Base-by-base conservation (phyloP, 1,140 invertebrate genomes). In the Ylistrum balloti region DNA sequence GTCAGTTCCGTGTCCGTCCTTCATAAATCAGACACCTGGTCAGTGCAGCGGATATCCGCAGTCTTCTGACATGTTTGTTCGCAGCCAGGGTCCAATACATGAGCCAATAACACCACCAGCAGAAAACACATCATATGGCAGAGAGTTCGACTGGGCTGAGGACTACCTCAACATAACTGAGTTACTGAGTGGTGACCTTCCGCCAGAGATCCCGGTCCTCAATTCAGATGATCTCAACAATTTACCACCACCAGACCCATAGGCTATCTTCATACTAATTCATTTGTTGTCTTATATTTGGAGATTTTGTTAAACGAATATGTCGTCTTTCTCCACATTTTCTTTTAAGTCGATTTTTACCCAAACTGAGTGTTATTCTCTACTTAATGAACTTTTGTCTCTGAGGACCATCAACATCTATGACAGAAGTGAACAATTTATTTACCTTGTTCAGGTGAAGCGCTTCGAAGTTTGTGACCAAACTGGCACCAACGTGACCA, bases 291-390 rank as follows among this genome's bases (percentile, higher is more conserved):
- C 56, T 28, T 28, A 28, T 28, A 74, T 28, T 11, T 11, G 3
- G 28, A 0, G 56, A 28, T 28, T 74, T 28, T 11, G 56, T n/a
- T n/a, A 74, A 74, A 74, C 28, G 9, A 74, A 28, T 74, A 5
- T 74, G n/a, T 74, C 56, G 56, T 74, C 56, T 74, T 74, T 74
- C 56, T 74, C 56, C 56, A 74, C 56, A n/a, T 74, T 28, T 28
- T 74, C 22, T 28, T 0, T 9, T 74, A 28, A 9, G 56, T 28
- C 13, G 9, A 11, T 74, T 5, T 74, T 74, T 74, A 17, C 28
- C 13, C 5, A 74, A 74, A 74, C 56, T 74, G 28, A 28, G n/a
- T 11, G 11, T 74, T 17, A 28, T 3, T 74, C 56, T 74, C 22
- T 3, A 74, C 9, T 74, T 74, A 5, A n/a, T 74, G 22, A 74